Evolutionary conservation across 2,113 vertebrate species (phyloP), one percentile per base, ranked within the genome.

Genomic region (Notiomystis cincta): DNA sequence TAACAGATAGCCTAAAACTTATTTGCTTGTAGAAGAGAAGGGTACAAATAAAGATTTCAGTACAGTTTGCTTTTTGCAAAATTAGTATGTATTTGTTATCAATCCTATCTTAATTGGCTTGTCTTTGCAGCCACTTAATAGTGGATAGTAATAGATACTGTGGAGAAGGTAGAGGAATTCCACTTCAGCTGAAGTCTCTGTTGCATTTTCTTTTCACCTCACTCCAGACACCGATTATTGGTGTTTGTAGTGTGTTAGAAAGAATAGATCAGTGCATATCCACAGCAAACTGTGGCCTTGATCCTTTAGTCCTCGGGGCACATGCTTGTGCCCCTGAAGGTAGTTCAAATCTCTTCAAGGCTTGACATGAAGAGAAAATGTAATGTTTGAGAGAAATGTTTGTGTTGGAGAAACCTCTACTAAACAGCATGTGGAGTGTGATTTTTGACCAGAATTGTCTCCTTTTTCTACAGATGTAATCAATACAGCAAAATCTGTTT

Each of bases 71-170:
- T 66, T 71, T 93, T 84, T 75, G 22, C 10, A 24, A 61, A 76
- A 37, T 51, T 71, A 14, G n/a, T 40, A 3, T 21, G 2, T 72
- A 45, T 89, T 96, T 58, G 71, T 96, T 60, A 40, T 91, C 78
- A 70, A 17, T 35, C 64, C 82, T 61, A 80, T 92, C 90, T 82
- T 86, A 66, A 94, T 90, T 81, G 83, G 54, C 28, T 91, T 60
- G 45, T 89, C 62, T 89, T 89, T 95, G 78, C 67, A 96, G 81
- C 66, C 30, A 40, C 37, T 47, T 82, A 78, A 61, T 91, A 45
- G 62, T 13, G 10, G 24, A 31, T 50, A 53, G 25, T 24, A 54
- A 47, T 9, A 47, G 40, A 35, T 67, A 28, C 9, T 58, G 6
- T 82, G 50, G 7, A 33, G 42, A 81, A 66, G 40, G n/a, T 31